These are phyloP conservation scores for Zalophus californianus DNA, from an alignment of 2,797 vertebrate genomes.

Conservation along the genomic window DNA sequence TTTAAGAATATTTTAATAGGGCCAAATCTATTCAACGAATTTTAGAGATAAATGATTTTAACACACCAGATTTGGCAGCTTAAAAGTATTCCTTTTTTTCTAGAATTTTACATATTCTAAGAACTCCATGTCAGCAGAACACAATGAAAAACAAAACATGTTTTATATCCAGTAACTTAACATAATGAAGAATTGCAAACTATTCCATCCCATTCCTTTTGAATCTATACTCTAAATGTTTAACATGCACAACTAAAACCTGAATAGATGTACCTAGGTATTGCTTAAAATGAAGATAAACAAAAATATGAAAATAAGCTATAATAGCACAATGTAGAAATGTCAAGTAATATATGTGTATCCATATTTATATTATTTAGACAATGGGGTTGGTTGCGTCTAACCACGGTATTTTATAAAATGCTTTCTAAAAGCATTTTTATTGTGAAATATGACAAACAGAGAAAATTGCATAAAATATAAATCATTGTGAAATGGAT, in stretches of 20 bases:
- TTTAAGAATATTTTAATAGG: constrained; percentile 1
- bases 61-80: not conserved
- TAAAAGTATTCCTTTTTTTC: constrained; percentile 36
- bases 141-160: constrained; percentile 2
- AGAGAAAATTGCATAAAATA: not conserved
- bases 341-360: not conserved
- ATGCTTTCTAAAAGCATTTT: not conserved
- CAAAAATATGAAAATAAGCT: not conserved
- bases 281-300: not conserved
- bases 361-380: not conserved
- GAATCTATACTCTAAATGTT: not conserved
- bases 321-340: not conserved
- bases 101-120: not conserved
- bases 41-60: constrained; percentile 5
- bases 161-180: not conserved
- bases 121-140: not conserved
- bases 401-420: not conserved
- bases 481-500: not conserved
- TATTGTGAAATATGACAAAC: not conserved
- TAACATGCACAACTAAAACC: not conserved
- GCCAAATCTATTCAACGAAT: not conserved
- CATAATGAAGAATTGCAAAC: not conserved
- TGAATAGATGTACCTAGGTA: not conserved
- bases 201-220: not conserved
- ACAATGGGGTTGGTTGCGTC: not conserved